Percentiles rank a stretch among this genome's conserved stretches.
Conservation (phyloP, 1,140 invertebrate species). For the Mercenaria mercenaria region DNA sequence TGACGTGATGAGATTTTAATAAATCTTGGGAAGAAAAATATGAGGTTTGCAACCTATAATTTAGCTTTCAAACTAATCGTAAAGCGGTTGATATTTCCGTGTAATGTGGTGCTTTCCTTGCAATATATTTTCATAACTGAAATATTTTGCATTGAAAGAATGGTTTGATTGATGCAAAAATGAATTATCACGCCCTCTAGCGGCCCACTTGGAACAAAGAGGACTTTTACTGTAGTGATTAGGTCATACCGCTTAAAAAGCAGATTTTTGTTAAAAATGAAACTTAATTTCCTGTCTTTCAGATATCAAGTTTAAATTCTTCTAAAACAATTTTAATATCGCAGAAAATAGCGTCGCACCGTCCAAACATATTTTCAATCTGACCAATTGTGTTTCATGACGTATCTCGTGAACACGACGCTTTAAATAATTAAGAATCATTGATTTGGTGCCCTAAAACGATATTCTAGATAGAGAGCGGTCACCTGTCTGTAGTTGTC, state of each 20-base stretch:
- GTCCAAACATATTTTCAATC: too few relatives aligned
- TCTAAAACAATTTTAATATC: background rate
- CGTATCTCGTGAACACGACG: too few relatives aligned
- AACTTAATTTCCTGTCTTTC: background rate
- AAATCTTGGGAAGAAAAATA: conserved; percentile 35
- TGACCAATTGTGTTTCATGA: too few relatives aligned
- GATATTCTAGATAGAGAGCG: too few relatives aligned
- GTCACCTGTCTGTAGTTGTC: too few relatives aligned
- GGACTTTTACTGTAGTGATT: background rate
- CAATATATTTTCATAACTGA: conserved; percentile 53
- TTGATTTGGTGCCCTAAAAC: too few relatives aligned
- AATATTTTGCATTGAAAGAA: conserved; percentile 55
- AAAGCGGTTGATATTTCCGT: conserved; percentile 59
- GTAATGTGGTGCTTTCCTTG: conserved; percentile 25
- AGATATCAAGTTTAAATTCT: background rate
- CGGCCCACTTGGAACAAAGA: conserved; percentile 6
- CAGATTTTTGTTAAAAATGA: background rate
- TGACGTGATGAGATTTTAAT: conserved; percentile 57
- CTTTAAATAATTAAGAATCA: too few relatives aligned
- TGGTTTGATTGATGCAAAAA: conserved; percentile 46
- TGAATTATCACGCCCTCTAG: background rate
- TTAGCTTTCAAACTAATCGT: conserved; percentile 65
- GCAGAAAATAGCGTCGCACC: too few relatives aligned
- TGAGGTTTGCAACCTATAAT: conserved; percentile 64
- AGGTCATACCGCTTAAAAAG: background rate